phyloP scores from a whole-genome alignment of 2,888 invertebrate species.

The Epirrhoe tristata region DNA sequence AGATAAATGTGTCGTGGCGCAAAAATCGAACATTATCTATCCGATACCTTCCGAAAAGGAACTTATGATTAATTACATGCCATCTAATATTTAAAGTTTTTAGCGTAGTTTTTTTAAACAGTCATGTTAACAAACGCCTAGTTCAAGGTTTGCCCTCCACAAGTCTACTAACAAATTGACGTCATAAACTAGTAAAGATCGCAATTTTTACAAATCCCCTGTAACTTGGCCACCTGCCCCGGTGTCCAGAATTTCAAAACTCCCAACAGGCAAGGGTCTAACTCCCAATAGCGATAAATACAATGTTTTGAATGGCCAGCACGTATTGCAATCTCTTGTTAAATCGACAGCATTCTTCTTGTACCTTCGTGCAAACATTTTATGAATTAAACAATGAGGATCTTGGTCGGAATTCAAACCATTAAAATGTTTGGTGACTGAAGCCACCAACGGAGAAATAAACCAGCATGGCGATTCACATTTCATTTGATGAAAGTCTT shows the following conservation, averaged over 20 bases:
- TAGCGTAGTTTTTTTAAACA: too few species aligned
- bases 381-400: background rate
- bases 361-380: slow-evolving; percentile 24
- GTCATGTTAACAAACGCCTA: too few species aligned
- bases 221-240: background rate
- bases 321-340: slow-evolving; percentile 36
- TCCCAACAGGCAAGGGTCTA: background rate
- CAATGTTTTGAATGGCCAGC: slow-evolving; percentile 13
- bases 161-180: background rate
- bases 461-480: too few species aligned
- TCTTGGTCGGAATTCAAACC: slow-evolving; percentile 9
- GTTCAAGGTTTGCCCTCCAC: too few species aligned
- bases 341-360: slow-evolving; percentile 42
- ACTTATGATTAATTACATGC: too few species aligned
- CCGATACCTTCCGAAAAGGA: too few species aligned
- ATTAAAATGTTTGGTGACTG: too few species aligned
- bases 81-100: too few species aligned
- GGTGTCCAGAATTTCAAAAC: background rate
- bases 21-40: too few species aligned
- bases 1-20: too few species aligned
- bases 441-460: too few species aligned
- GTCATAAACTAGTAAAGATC: background rate
- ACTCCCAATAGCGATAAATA: slow-evolving; percentile 5
- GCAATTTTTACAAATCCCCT: background rate
- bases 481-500: too few species aligned